Evolutionary conservation across 1,140 invertebrate species (phyloP).

Genomic region (Cephus cinctus): DNA sequence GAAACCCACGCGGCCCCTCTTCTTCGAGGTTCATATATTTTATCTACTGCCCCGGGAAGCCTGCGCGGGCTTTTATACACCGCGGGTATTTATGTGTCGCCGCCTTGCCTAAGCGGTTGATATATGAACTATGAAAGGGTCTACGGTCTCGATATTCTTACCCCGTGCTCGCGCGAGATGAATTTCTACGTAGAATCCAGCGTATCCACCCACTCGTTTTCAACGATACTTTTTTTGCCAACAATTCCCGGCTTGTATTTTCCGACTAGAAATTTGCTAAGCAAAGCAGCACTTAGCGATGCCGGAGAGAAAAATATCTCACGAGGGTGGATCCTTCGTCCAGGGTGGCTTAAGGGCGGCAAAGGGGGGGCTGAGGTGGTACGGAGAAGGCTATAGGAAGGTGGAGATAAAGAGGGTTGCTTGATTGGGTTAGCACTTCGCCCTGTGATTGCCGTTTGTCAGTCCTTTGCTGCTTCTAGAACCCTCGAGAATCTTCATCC

Average conservation of each 20-base stretch:
- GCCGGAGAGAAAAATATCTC: too few species aligned
- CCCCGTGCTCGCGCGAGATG: neutral
- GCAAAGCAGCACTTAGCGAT: too few species aligned
- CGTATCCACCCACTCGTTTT: neutral
- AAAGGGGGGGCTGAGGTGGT: constrained; percentile 4
- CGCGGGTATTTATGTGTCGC: constrained; percentile 42
- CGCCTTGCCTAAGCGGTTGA: constrained; percentile 42
- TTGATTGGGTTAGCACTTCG: constrained; percentile 43
- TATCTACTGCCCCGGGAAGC: constrained; percentile 29
- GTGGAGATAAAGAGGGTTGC: neutral
- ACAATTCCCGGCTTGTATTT: too few species aligned
- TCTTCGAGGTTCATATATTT: constrained; percentile 35
- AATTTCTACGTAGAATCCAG: neutral
- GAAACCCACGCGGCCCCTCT: constrained; percentile 31
- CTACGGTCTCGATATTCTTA: neutral
- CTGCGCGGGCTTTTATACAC: constrained; percentile 33
- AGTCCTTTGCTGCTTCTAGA: constrained; percentile 35
- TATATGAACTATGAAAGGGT: constrained; percentile 37
- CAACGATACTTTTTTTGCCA: too few species aligned
- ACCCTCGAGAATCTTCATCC: neutral
- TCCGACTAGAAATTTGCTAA: too few species aligned
- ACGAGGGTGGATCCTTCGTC: neutral
- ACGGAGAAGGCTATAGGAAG: neutral
- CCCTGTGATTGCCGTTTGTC: constrained; percentile 43
- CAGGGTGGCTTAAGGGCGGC: constrained; percentile 5